Evolutionary conservation across 92 coral and sea anemone species (phyloP), one percentile per base, ranked within the genome.

Genomic region (Umimayanthus chanpuru): DNA sequence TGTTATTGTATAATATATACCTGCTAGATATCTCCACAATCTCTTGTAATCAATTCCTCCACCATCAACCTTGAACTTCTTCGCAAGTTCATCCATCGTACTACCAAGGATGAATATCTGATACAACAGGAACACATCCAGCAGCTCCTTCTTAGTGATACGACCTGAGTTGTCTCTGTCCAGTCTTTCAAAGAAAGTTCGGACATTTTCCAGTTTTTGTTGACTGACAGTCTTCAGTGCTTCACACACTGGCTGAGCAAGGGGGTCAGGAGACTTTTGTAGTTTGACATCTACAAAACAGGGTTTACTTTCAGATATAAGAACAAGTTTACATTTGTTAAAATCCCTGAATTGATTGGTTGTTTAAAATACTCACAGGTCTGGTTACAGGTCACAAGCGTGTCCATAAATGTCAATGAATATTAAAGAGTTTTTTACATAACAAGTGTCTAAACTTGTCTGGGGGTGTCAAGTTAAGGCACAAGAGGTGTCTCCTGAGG

Each of bases 21-120:
- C 96, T 90, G 86, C 83, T 64, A 94, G 55, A 77, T 80, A 94
- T 61, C 53, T 88, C 81, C 93, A 90, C 82, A 94, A 85, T 20
- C 85, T 70, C 82, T 76, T 90, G 80, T 94, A 85, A 23, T 88
- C 29, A 26, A 94, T 89, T 25, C 93, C 95, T 29, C 93, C 95
- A 30, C 85, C 74, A 0, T 75, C 85, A 76, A 80, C 89, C 68
- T 89, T 86, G 81, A 94, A 94, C 83, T 82, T 94, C 82, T 94
- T 89, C 4, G 91, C 90, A 39, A 94, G 92, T 14, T 86, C 91
- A 21, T 44, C 79, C 87, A 94, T 68, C 50, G 93, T 90, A 9
- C 88, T 81, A 25, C 95, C 97, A 79, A 94, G 93, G 56, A 94
- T 92, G 39, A 94, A 91, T 32, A 94, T 92, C 75, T 84, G 85